Evolutionary conservation across 2,113 vertebrate species (phyloP), one percentile per base, ranked within the genome.

Genomic region (Bucco capensis): DNA sequence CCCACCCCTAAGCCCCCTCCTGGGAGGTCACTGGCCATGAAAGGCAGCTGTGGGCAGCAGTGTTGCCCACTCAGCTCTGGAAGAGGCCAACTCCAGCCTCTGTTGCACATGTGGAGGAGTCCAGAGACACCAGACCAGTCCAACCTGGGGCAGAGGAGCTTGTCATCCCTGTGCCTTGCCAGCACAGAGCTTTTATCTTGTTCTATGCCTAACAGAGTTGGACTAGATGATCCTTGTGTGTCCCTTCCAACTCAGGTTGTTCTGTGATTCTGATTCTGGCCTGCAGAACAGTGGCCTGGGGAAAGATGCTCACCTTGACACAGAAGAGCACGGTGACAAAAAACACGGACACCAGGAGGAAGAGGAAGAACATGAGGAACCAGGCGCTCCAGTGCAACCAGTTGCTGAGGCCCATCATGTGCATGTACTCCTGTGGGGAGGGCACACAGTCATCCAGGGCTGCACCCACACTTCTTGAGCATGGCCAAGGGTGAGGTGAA

Each of bases 391-490:
- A 99, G 96, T 99, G 99, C 70, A 99, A 98, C 98, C 99, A 99
- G 98, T 98, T 98, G 96, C 98, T 99, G 95, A 99, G 98, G 53
- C 99, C 99, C 99, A 99, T 99, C 98, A 99, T 99, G 89, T 98
- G 98, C 99, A 99, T 99, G 97, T 99, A 99, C 91, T 99, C 99
- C 99, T 99, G 97, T 3, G 22, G 74, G 62, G 92, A 74, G 80
- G 64, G 37, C 74, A 58, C 1, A 0, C 13, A 1, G 4, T 88
- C 47, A 88, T 8, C 12, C 8, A 7, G 14, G 21, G 19, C 33
- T 31, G 58, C 33, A 49, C 14, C 57, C 47, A 47, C 42, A 1
- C 14, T 19, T 8, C 64, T 31, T 0, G 0, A 22, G 31, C 60
- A 57, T 0, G 4, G 62, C 58, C 16, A 15, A 28, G 31, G 31